Evolutionary conservation across 2,113 vertebrate species (phyloP).

Genomic region (Hipposideros armiger): DNA sequence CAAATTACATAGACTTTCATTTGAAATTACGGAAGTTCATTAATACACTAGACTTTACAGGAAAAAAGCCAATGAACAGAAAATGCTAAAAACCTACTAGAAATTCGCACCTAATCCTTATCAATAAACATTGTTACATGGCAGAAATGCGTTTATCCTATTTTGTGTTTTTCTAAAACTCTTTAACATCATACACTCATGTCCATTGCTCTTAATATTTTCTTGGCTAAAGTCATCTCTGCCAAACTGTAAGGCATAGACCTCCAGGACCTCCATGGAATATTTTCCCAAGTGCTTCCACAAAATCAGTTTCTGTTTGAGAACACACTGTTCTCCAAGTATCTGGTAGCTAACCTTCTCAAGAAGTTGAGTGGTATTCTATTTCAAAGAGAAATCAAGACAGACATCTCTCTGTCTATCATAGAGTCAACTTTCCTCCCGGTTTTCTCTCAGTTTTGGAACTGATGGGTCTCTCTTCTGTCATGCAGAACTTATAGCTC

Average conservation of each 20-base stretch:
- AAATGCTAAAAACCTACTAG: neutral
- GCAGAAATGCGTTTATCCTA: neutral
- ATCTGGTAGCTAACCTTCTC: neutral
- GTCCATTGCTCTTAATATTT: neutral
- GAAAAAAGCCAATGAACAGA: neutral
- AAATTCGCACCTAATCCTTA: neutral
- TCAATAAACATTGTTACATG: neutral
- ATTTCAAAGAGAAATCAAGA: conserved; percentile 34
- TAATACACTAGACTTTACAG: neutral
- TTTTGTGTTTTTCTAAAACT: neutral
- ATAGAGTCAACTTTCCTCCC: neutral
- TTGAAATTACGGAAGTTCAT: neutral
- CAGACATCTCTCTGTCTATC: neutral
- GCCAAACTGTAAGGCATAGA: neutral
- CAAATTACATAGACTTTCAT: neutral
- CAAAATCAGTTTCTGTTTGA: conserved; percentile 3
- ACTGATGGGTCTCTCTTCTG: neutral
- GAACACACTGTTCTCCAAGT: neutral
- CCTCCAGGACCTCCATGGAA: neutral
- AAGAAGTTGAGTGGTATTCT: conserved; percentile 19
- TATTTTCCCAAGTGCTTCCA: neutral
- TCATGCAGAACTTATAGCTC: neutral
- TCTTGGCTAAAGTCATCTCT: neutral
- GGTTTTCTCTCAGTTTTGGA: neutral
- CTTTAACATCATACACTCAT: neutral